These are phyloP conservation scores for Popillia japonica DNA, from an alignment of 1,140 invertebrate genomes.

Conservation along the genomic window DNA sequence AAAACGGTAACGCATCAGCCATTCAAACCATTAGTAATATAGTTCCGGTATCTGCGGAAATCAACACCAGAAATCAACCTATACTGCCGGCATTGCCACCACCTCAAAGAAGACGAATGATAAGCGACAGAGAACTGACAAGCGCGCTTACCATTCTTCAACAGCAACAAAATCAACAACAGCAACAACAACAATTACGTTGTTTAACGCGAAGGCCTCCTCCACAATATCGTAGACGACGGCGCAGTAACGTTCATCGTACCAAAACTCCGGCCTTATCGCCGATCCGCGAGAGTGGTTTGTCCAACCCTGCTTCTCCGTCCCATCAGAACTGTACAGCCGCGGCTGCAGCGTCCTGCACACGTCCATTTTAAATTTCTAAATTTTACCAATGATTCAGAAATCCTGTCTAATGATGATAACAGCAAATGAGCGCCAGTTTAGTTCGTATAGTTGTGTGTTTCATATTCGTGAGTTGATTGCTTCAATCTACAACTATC, in stretches of 20 bases:
- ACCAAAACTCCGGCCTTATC: slow-evolving; percentile 70
- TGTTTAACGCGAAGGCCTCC: slow-evolving; percentile 46
- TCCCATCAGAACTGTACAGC: slow-evolving; percentile 61
- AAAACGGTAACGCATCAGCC: slow-evolving; percentile 41
- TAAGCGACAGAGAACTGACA: slow-evolving; percentile 56
- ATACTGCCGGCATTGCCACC: slow-evolving; percentile 51
- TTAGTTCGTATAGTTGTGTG: too few relatives aligned
- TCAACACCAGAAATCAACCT: slow-evolving; percentile 45
- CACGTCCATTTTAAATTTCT: slow-evolving; percentile 51
- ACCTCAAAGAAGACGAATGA: slow-evolving; percentile 52
- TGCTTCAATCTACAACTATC: too few relatives aligned
- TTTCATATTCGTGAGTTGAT: too few relatives aligned
- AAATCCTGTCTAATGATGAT: too few relatives aligned
- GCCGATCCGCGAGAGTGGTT: slow-evolving; percentile 76
- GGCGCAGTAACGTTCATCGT: slow-evolving; percentile 56
- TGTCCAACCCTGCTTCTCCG: slow-evolving; percentile 76
- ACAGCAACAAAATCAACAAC: slow-evolving; percentile 39
- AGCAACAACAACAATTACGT: slow-evolving; percentile 45
- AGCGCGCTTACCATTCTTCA: slow-evolving; percentile 54
- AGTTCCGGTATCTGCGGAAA: slow-evolving; percentile 50
- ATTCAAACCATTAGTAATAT: slow-evolving; percentile 54
- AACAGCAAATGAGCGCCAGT: too few relatives aligned
- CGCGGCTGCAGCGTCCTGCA: slow-evolving; percentile 51
- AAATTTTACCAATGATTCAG: background rate
- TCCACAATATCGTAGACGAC: slow-evolving; percentile 52